Conservation (phyloP, 2,888 invertebrate species). For the Taenaris catops region DNA sequence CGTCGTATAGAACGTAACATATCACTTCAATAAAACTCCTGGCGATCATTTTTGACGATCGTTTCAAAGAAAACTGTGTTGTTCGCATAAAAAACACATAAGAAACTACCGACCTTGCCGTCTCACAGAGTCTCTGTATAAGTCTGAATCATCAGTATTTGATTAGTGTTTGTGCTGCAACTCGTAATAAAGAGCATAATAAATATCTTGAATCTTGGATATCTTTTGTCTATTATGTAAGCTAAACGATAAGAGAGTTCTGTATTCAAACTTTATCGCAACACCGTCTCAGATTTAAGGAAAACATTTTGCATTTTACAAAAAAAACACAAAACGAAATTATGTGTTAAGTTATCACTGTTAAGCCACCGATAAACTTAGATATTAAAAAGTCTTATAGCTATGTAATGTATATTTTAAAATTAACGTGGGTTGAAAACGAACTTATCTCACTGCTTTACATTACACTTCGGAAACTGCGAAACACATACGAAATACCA, state of each 20-base stretch:
- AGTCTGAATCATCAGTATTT: slow-evolving; percentile 49
- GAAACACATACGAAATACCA: too few species aligned
- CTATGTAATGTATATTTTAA: too few species aligned
- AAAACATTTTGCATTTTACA: too few species aligned
- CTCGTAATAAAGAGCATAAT: too few species aligned
- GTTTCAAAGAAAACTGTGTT: slow-evolving; percentile 27
- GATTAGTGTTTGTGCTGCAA: slow-evolving; percentile 26
- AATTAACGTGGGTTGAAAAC: too few species aligned
- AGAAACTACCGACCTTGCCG: slow-evolving; percentile 49
- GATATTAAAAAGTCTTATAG: too few species aligned
- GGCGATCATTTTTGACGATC: slow-evolving; percentile 34
- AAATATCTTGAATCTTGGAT: not conserved
- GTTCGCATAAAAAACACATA: slow-evolving; percentile 23
- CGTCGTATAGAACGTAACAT: slow-evolving; percentile 45
- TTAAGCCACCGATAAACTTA: too few species aligned
- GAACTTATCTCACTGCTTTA: too few species aligned
- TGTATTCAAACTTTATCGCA: not conserved
- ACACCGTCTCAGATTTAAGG: not conserved
- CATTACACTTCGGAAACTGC: too few species aligned
- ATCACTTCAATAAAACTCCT: slow-evolving; percentile 45
- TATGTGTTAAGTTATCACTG: too few species aligned
- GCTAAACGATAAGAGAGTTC: not conserved
- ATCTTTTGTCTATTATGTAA: not conserved
- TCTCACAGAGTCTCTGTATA: slow-evolving; percentile 27
- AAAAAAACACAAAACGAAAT: too few species aligned